Evolutionary conservation across 2,113 vertebrate genomes (phyloP), one percentile per base, ranked within the genome.

Genomic region (Sceloporus undulatus): DNA sequence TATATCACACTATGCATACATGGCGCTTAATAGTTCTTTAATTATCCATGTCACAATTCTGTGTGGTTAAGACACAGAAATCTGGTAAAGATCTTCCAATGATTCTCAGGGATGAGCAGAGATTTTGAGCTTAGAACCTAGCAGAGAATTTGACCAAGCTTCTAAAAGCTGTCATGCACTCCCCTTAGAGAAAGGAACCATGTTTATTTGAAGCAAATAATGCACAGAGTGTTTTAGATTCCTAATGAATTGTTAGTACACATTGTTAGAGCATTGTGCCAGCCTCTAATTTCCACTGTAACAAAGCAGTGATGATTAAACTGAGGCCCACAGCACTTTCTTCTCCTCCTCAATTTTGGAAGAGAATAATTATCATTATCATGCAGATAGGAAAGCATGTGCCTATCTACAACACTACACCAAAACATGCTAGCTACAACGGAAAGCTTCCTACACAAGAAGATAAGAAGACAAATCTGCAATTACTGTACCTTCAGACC

Each of bases 401-500:
- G 82, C 86, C 83, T 68, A 82, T 91, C 93, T 94, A 95, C 82
- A 52, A 71, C 73, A 86, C 91, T 84, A 48, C 59, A 92, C 56
- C 40, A 40, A 77, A 29, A 86, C 0, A 87, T 59, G 77, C 92
- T 94, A 91, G 89, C 84, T 92, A 94, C 82, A 87, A 92, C 87
- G 87, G 83, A 90, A 93, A 93, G 88, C 85, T 91, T 94, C 92
- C 94, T 93, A 95, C 88, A 79, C 19, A 83, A 94, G 27, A 80
- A 90, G 75, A 95, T 82, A 92, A 93, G 93, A 78, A 82, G 73
- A 88, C 87, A 66, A 94, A 94, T 91, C 95, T 94, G 81, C 92
- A 84, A 65, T 97, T 98, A 98, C 98, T 96, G 97, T 99, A 99
- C 99, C 98, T 99, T 99, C 98, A 95, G 97, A 98, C 96, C 97